These are phyloP conservation scores for Anguilla megastoma DNA, from an alignment of 2,797 vertebrate genomes.

Conservation along the genomic window DNA sequence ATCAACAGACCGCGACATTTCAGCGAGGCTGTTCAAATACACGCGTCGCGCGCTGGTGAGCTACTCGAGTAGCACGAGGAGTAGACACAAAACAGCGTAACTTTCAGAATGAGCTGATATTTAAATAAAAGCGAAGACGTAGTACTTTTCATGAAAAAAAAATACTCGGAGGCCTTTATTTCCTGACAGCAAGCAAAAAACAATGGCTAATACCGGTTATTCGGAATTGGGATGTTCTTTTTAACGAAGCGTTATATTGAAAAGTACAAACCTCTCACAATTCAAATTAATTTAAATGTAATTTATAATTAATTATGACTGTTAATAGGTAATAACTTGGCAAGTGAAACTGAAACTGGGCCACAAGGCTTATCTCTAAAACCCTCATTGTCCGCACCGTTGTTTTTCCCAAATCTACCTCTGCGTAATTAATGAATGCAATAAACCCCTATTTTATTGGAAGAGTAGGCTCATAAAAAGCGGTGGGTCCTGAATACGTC, in stretches of 20 bases:
- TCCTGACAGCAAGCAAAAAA: not conserved
- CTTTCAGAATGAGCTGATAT: not conserved
- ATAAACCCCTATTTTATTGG: not conserved
- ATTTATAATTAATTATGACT: not conserved
- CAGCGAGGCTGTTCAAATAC: not conserved
- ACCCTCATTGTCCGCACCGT: not conserved
- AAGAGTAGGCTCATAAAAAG: not conserved
- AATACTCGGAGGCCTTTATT: not conserved
- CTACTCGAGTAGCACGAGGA: not conserved
- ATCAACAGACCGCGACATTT: not conserved
- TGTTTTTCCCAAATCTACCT: not conserved
- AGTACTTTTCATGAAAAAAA: not conserved
- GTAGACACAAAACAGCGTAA: not conserved
- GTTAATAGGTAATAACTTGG: not conserved
- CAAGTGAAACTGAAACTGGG: not conserved
- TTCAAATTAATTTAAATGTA: not conserved
- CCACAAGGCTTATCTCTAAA: not conserved
- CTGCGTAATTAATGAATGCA: not conserved
- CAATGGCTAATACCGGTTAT: not conserved
- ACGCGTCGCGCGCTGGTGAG: not conserved
- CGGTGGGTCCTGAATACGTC: not conserved
- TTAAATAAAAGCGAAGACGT: not conserved
- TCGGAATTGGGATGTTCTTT: not conserved
- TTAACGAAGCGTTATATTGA: not conserved
- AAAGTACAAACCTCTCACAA: not conserved